Base-by-base conservation (phyloP, 2,797 vertebrate species). In the Linurgus olivaceus region DNA sequence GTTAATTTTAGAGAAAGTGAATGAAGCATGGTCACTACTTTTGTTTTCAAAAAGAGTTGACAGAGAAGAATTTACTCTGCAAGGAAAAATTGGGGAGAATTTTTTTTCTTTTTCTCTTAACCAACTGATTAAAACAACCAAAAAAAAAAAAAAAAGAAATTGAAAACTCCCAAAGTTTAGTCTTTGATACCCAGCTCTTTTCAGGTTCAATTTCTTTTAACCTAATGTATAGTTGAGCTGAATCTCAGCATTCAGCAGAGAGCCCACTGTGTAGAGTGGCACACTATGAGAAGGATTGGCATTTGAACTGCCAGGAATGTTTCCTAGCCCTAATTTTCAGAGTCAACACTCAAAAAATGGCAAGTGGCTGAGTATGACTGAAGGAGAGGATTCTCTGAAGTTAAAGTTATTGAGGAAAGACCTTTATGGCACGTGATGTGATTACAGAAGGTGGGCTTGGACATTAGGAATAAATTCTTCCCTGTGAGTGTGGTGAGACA, bases 91-190 rank as follows among this genome's bases (percentile, higher is more conserved):
- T 31, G n/a, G 11, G 10, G 4, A 28, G 24, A 25, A n/a, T 2
- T 2, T 5, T 6, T 40, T 42, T 63, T 59, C n/a, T 59, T 83
- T 57, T 73, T 50, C 17, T 50, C 7, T 77, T 54, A 70, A 58
- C 51, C 16, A 61, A 40, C 17, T 6, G 26, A 45, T 51, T 20
- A 19, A 59, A 25, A 1, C 26, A 38, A 50, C 58, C 0, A 6
- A 42, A 62, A 61, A 14, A 75, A 54, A 74, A 28, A 18, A 6
- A 44, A 62, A 61, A 38, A 81, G 54, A 74, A 28, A 20, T 38
- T 33, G 10, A 52, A 67, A 76, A 11, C 2, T 1, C 0, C 0
- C 1, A 1, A 35, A 63, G 23, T 45, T 86, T 73, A 70, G 35
- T 62, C 26, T 70, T 37, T 4, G 5, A 79, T 26, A 70, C 3